A percentile compares a stretch with the other conserved stretches of the same genome.
Conservation (phyloP, 2,797 vertebrate species). For the Spondyliosoma cantharus region DNA sequence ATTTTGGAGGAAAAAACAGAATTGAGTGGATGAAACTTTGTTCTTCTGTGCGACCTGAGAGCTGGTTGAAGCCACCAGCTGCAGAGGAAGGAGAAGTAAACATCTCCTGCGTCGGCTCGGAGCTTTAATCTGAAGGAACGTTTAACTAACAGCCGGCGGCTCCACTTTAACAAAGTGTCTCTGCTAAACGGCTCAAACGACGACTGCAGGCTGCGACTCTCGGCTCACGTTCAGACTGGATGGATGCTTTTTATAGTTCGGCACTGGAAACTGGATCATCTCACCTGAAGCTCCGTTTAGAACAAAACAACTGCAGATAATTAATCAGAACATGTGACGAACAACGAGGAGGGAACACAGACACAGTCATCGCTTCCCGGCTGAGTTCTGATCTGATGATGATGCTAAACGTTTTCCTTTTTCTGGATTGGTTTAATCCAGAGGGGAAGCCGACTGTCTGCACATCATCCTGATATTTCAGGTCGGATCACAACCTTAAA, state of each 20-base stretch:
- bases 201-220: conserved; percentile 1
- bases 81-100: conserved; percentile 13
- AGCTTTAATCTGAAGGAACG: conserved; percentile 23
- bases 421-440: too few species aligned
- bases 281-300: background rate
- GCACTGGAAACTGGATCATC: background rate
- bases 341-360: too few species aligned
- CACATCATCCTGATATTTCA: background rate
- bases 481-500: too few species aligned
- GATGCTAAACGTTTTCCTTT: too few species aligned
- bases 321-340: too few species aligned
- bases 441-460: background rate
- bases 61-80: background rate
- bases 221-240: too few species aligned
- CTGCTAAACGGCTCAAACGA: conserved; percentile 11
- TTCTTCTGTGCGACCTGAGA: background rate
- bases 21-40: background rate
- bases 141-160: conserved; percentile 10
- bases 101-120: background rate
- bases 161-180: conserved; percentile 13
- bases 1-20: background rate
- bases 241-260: too few species aligned
- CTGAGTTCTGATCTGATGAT: too few species aligned
- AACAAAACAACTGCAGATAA: too few species aligned
- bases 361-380: too few species aligned